Conservation (phyloP, 2,113 vertebrate genomes). For the Cricetomys ansorgei region DNA sequence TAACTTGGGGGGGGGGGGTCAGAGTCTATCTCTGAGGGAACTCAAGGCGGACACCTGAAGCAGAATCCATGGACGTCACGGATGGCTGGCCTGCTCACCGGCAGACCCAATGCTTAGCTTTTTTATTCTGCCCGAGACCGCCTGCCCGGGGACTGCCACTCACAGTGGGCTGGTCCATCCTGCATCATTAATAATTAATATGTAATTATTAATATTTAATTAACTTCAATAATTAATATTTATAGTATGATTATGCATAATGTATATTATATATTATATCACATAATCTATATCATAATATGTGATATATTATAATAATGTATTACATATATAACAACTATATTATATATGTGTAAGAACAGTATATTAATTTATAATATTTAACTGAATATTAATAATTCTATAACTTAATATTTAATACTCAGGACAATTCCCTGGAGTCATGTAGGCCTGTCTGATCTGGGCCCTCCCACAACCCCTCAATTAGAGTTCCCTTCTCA, state of each 20-base stretch:
- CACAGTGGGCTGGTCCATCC: background rate
- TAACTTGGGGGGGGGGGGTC: background rate
- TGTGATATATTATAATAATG: too few relatives aligned
- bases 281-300: too few relatives aligned
- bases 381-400: too few relatives aligned
- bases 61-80: background rate
- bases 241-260: too few relatives aligned
- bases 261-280: too few relatives aligned
- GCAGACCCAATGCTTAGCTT: background rate
- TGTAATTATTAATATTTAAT: too few relatives aligned
- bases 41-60: background rate
- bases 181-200: background rate
- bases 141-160: background rate
- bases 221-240: too few relatives aligned
- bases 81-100: background rate
- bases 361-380: too few relatives aligned
- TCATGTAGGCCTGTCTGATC: background rate
- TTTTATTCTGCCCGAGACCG: background rate
- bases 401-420: too few relatives aligned
- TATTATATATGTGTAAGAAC: too few relatives aligned
- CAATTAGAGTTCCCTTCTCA: background rate
- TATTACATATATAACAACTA: too few relatives aligned
- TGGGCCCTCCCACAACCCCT: background rate
- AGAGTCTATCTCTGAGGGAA: background rate
- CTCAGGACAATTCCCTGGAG: background rate